Percentiles rank a stretch among this genome's conserved stretches.
Conservation (phyloP, 2,888 invertebrate species). For the Sclerodermus sp. region DNA sequence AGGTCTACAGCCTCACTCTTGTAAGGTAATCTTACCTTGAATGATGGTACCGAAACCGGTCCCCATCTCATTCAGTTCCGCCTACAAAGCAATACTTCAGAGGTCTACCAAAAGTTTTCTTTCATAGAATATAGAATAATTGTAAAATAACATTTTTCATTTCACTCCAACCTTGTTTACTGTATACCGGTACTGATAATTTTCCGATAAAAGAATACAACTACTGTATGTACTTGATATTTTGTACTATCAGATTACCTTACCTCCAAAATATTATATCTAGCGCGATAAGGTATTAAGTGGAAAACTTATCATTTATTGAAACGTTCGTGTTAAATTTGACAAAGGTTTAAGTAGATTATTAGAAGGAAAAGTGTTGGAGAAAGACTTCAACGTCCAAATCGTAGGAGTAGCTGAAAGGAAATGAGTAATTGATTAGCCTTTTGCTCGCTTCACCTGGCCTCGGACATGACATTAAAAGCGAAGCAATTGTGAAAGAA, state of each 20-base stretch:
- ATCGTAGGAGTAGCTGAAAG: conserved; percentile 4
- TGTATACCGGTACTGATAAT: too few relatives aligned
- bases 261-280: neutral
- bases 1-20: conserved; percentile 23
- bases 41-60: conserved; percentile 10
- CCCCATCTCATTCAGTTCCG: conserved; percentile 3
- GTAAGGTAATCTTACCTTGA: conserved; percentile 8
- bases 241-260: too few relatives aligned
- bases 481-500: neutral
- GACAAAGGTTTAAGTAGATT: too few relatives aligned
- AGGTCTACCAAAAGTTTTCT: too few relatives aligned
- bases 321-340: too few relatives aligned
- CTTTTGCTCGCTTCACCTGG: conserved; percentile 11
- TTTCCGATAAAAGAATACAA: too few relatives aligned
- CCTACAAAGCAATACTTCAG: conserved; percentile 2
- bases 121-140: too few relatives aligned
- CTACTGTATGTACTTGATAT: too few relatives aligned
- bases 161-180: too few relatives aligned
- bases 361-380: neutral
- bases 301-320: too few relatives aligned
- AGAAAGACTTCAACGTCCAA: neutral
- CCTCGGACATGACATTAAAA: conserved; percentile 19
- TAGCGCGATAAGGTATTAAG: neutral
- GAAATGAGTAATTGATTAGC: conserved; percentile 28
- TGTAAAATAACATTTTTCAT: too few relatives aligned